phyloP scores from a whole-genome alignment of 1,140 invertebrate species.

The Eubasilissa regina region DNA sequence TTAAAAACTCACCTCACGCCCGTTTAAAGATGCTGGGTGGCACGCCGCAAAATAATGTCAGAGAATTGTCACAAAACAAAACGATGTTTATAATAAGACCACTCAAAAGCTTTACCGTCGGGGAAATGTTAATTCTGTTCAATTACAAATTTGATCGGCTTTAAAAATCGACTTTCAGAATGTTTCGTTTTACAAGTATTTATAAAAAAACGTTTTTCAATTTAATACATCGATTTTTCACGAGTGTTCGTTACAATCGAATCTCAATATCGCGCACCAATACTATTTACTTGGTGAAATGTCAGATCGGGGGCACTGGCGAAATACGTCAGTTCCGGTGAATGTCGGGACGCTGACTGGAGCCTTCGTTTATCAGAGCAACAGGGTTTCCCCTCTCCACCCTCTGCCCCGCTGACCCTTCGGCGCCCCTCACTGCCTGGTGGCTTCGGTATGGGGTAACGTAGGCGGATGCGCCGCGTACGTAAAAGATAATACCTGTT shows the following conservation, averaged over 20 bases:
- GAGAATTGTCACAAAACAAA: conserved; percentile 26
- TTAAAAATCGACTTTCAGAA: conserved; percentile 9
- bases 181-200: background rate
- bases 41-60: conserved; percentile 22
- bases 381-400: background rate
- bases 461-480: conserved; percentile 22
- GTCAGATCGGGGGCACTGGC: background rate
- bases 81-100: background rate
- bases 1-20: no score
- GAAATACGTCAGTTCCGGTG: background rate
- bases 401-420: background rate
- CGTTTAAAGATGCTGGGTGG: no score
- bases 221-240: conserved; percentile 10
- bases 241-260: conserved; percentile 4
- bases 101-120: conserved; percentile 2
- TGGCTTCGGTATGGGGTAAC: background rate
- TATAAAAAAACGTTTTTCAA: background rate
- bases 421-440: background rate
- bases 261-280: background rate
- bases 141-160: background rate
- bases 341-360: conserved; percentile 31
- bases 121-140: background rate
- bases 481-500: conserved; percentile 15
- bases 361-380: conserved; percentile 21
- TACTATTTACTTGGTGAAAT: conserved; percentile 20